Evolutionary conservation across 2,888 invertebrate species (phyloP).

Genomic region (Volucella zonaria): DNA sequence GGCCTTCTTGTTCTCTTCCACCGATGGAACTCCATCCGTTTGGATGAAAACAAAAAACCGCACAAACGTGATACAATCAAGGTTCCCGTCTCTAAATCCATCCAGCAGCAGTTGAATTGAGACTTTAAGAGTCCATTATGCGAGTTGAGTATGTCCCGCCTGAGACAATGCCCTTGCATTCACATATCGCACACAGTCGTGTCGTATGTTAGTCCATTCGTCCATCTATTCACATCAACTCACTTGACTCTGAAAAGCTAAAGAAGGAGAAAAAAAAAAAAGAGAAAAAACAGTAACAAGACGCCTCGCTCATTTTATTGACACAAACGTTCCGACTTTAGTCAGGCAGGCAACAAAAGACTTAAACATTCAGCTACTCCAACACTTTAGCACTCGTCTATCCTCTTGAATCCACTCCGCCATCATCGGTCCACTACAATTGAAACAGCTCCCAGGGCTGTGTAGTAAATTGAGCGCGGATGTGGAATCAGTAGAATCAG

Average conservation of each 20-base stretch:
- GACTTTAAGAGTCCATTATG: conserved; percentile 44
- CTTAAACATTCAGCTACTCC: too few species aligned
- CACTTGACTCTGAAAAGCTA: conserved; percentile 13
- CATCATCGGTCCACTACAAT: not conserved
- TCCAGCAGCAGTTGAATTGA: conserved; percentile 12
- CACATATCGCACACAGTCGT: conserved; percentile 24
- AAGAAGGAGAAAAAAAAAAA: not conserved
- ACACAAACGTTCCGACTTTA: conserved; percentile 50
- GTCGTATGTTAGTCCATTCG: not conserved
- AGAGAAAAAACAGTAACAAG: conserved; percentile 41
- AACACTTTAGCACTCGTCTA: too few species aligned
- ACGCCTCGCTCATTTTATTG: conserved; percentile 55
- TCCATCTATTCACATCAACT: conserved; percentile 34
- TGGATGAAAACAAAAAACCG: conserved; percentile 12
- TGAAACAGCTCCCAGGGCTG: conserved; percentile 17
- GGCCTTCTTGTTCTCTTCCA: conserved; percentile 20
- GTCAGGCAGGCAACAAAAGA: conserved; percentile 18
- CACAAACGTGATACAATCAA: conserved; percentile 27
- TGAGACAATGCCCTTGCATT: conserved; percentile 49
- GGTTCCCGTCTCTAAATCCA: not conserved
- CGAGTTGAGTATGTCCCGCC: not conserved
- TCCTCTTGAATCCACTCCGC: too few species aligned
- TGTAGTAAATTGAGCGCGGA: conserved; percentile 38
- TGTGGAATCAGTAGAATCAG: conserved; percentile 31
- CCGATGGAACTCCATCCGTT: conserved; percentile 21